Percentiles rank a stretch among this genome's conserved stretches.
phyloP scores from a whole-genome alignment of 2,888 invertebrate genomes.

The Cheilosia variabilis region DNA sequence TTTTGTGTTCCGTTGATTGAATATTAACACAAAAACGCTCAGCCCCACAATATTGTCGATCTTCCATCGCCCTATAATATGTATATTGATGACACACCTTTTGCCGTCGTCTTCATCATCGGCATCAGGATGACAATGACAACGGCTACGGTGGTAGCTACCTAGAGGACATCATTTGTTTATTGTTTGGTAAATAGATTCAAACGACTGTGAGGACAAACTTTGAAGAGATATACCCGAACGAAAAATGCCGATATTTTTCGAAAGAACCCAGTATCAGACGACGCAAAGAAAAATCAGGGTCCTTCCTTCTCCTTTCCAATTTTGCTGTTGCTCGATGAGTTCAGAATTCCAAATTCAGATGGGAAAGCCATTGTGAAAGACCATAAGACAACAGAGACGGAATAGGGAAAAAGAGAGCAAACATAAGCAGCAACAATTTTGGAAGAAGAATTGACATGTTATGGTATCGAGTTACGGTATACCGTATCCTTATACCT shows the following conservation, averaged over 20 bases:
- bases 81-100: slow-evolving; percentile 65
- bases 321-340: slow-evolving; percentile 68
- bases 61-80: slow-evolving; percentile 27
- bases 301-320: slow-evolving; percentile 55
- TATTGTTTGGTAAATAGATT: slow-evolving; percentile 71
- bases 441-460: slow-evolving; percentile 68
- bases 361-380: slow-evolving; percentile 68
- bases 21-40: slow-evolving; percentile 62
- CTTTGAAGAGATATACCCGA: slow-evolving; percentile 47
- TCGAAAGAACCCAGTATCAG: slow-evolving; percentile 45
- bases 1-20: slow-evolving; percentile 55
- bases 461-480: slow-evolving; percentile 68
- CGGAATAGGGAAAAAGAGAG: slow-evolving; percentile 43
- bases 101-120: slow-evolving; percentile 58
- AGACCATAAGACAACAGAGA: slow-evolving; percentile 72
- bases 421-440: slow-evolving; percentile 56
- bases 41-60: slow-evolving; percentile 9
- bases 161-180: slow-evolving; percentile 53
- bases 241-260: slow-evolving; percentile 34
- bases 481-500: neutral
- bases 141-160: slow-evolving; percentile 24
- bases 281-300: slow-evolving; percentile 47
- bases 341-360: slow-evolving; percentile 32
- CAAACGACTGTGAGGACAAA: slow-evolving; percentile 61
- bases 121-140: slow-evolving; percentile 36